phyloP scores from a whole-genome alignment of 1,140 invertebrate species.

The Apis laboriosa region DNA sequence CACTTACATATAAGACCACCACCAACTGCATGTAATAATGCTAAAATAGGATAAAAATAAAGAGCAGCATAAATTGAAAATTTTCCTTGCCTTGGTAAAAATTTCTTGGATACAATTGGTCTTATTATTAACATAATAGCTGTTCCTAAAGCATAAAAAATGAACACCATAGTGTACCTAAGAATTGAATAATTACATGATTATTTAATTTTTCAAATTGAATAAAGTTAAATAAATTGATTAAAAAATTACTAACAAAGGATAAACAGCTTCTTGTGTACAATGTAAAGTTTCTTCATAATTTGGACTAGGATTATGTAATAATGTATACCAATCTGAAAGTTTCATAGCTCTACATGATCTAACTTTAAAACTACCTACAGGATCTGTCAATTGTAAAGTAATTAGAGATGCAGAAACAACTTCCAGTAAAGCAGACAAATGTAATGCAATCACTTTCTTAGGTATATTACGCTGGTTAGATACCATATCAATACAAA shows the following conservation, averaged over 20 bases:
- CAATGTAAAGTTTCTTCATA: conserved; percentile 95
- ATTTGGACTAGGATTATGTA: conserved; percentile 96
- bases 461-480: conserved; percentile 88
- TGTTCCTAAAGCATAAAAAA: conserved; percentile 94
- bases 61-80: conserved; percentile 95
- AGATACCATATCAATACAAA: conserved; percentile 93
- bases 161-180: conserved; percentile 96
- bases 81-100: conserved; percentile 85
- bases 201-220: not conserved
- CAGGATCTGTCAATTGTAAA: conserved; percentile 88
- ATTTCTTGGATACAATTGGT: conserved; percentile 85
- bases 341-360: conserved; percentile 90
- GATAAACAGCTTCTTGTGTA: conserved; percentile 98
- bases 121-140: conserved; percentile 90
- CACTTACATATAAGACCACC: conserved; percentile 95
- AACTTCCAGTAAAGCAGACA: conserved; percentile 92
- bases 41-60: conserved; percentile 96
- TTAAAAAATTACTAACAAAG: conserved; percentile 87
- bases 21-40: conserved; percentile 93
- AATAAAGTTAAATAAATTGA: not conserved
- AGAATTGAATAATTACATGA: conserved; percentile 60
- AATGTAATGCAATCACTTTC: conserved; percentile 86
- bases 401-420: conserved; percentile 87
- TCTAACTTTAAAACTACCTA: conserved; percentile 87
- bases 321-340: conserved; percentile 97